phyloP scores from a whole-genome alignment of 2,797 vertebrate genomes.

The Ptychobarbus kaznakovi region DNA sequence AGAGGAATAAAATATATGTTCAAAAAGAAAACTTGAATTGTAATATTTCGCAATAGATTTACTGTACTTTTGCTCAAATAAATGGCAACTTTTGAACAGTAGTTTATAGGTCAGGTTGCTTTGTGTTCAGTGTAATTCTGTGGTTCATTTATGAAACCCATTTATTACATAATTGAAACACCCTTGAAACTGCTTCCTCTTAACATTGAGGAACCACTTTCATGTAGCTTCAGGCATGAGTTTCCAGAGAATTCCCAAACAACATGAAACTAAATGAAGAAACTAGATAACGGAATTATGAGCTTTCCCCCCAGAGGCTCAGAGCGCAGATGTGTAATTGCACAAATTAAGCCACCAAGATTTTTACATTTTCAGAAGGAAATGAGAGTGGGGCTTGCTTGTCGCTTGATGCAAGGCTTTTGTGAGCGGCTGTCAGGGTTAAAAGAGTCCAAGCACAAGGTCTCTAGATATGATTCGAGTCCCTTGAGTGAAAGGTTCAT shows the following conservation, averaged over 20 bases:
- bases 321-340: neutral
- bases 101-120: neutral
- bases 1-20: too few species aligned
- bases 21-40: too few species aligned
- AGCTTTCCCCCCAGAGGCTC: neutral
- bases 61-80: neutral
- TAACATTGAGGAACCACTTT: conserved; percentile 17
- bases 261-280: neutral
- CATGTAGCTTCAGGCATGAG: neutral
- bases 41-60: too few species aligned
- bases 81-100: neutral
- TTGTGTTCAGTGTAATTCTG: neutral
- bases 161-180: conserved; percentile 27
- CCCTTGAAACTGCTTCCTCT: conserved; percentile 4
- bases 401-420: neutral
- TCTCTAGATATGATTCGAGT: neutral
- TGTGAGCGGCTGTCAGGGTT: neutral
- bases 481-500: neutral
- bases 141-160: neutral
- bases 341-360: conserved; percentile 3
- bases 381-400: neutral
- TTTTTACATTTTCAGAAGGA: conserved; percentile 12
- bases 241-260: conserved; percentile 31
- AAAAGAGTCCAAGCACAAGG: neutral
- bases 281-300: neutral